Evolutionary conservation across 2,888 invertebrate species (phyloP).

Genomic region (Proisotoma minuta): DNA sequence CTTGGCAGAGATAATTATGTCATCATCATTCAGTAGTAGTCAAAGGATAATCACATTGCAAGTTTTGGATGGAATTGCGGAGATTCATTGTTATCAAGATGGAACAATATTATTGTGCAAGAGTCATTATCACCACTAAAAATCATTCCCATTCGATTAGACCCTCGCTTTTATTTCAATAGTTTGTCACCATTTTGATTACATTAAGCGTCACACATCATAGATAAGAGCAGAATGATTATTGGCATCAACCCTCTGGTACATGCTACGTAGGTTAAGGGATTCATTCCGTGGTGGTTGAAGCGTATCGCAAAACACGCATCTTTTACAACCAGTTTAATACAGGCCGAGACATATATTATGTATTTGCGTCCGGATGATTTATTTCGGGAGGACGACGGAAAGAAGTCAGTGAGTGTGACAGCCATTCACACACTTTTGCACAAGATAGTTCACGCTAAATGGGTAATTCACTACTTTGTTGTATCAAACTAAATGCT

Average conservation of each 20-base stretch:
- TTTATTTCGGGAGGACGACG: slow-evolving; percentile 10
- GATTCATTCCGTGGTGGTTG: background rate
- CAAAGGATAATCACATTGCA: too few relatives aligned
- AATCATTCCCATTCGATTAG: slow-evolving; percentile 13
- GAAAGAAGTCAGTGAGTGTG: background rate
- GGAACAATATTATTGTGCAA: slow-evolving; percentile 1
- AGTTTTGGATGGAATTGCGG: too few relatives aligned
- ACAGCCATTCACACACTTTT: slow-evolving; percentile 10
- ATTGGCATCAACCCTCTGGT: background rate
- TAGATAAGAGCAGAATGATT: background rate
- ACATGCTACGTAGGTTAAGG: too few relatives aligned
- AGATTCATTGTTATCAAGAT: slow-evolving; percentile 2
- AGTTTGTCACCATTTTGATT: slow-evolving; percentile 14
- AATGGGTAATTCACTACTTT: too few relatives aligned
- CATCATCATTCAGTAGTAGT: too few relatives aligned
- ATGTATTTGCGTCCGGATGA: slow-evolving; percentile 1
- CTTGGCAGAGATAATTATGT: slow-evolving; percentile 1
- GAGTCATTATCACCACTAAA: slow-evolving; percentile 12
- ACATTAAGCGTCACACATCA: slow-evolving; percentile 15
- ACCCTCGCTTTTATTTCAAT: background rate
- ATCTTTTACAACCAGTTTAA: background rate
- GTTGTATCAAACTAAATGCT: too few relatives aligned
- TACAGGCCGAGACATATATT: too few relatives aligned
- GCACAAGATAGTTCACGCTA: too few relatives aligned
- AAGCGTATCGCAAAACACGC: too few relatives aligned